Base-by-base conservation (phyloP, 2,888 invertebrate species). In the Lumbricus terrestris region DNA sequence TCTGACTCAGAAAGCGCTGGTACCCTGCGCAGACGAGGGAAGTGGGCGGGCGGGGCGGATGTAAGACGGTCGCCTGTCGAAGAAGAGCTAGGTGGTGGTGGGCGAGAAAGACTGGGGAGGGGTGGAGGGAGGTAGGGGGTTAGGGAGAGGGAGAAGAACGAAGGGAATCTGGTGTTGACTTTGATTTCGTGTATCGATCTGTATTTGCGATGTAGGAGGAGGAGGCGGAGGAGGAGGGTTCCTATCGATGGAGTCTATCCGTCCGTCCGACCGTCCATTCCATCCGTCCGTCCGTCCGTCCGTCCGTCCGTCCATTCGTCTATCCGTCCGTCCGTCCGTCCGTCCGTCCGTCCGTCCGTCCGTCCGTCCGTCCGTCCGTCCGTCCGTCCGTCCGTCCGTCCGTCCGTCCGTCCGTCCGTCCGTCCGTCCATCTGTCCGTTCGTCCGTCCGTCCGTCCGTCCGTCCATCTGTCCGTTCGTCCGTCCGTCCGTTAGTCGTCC, bases 41-140 rank as follows among this genome's bases (percentile, higher is more conserved):
- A n/a, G n/a, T n/a, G n/a, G n/a, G n/a, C n/a, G n/a, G 29, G 69
- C 69, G 69, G 47, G 69, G 29, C 69, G 69, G 69, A 69, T 69
- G 69, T 69, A 69, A 69, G 69, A 69, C n/a, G 69, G 69, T n/a
- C 69, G 69, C 69, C 69, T n/a, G 69, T n/a, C 69, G 69, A 69
- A 69, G 69, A 29, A 69, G 69, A 69, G n/a, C 69, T n/a, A 69
- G 85, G 13, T n/a, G 35, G 18, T 35, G 15, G 40, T 6, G 89
- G 35, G 82, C 23, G 83, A 29, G 89, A 8, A 82, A 37, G 89
- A 33, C 8, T 16, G 13, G 69, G 37, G 89, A 16, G 47, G 90
- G 82, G 8, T 20, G 20, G 35, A 5, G n/a, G 8, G 69, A 35
- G 23, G 85, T 8, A 13, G n/a, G 29, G 23, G 82, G n/a, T 15